These are phyloP conservation scores for Nesidiocoris tenuis DNA, from an alignment of 2,888 invertebrate genomes.

Conservation along the genomic window DNA sequence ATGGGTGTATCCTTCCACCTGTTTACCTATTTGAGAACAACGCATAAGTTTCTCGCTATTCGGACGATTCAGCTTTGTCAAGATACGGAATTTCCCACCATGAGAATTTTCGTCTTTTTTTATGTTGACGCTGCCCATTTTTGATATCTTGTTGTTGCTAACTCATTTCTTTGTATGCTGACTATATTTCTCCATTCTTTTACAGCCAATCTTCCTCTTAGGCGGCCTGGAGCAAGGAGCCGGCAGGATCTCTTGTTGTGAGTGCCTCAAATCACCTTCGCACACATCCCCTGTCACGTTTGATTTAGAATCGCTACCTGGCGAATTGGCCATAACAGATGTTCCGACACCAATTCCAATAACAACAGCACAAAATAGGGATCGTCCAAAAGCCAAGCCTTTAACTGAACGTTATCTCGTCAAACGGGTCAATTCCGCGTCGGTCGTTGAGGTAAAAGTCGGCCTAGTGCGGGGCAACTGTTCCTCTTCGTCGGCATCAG, in stretches of 20 bases:
- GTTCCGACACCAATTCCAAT: neutral
- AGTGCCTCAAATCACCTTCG: conserved; percentile 54
- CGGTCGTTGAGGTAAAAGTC: conserved; percentile 50
- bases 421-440: conserved; percentile 51
- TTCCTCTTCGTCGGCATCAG: conserved; percentile 21
- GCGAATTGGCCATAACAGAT: conserved; percentile 17
- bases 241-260: conserved; percentile 72
- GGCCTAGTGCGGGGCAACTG: conserved; percentile 48
- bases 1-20: too few relatives aligned
- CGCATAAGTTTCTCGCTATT: too few relatives aligned
- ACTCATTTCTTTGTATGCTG: too few relatives aligned
- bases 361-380: neutral
- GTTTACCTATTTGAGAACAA: too few relatives aligned
- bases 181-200: too few relatives aligned
- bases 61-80: too few relatives aligned
- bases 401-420: conserved; percentile 49
- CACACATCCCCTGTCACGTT: conserved; percentile 40
- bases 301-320: conserved; percentile 43
- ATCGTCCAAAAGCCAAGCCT: conserved; percentile 16
- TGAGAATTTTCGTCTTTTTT: too few relatives aligned
- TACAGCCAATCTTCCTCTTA: conserved; percentile 78
- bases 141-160: too few relatives aligned
- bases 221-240: conserved; percentile 69
- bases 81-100: too few relatives aligned
- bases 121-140: too few relatives aligned